phyloP scores from a whole-genome alignment of 2,888 invertebrate genomes.

The Dynastes tityus region DNA sequence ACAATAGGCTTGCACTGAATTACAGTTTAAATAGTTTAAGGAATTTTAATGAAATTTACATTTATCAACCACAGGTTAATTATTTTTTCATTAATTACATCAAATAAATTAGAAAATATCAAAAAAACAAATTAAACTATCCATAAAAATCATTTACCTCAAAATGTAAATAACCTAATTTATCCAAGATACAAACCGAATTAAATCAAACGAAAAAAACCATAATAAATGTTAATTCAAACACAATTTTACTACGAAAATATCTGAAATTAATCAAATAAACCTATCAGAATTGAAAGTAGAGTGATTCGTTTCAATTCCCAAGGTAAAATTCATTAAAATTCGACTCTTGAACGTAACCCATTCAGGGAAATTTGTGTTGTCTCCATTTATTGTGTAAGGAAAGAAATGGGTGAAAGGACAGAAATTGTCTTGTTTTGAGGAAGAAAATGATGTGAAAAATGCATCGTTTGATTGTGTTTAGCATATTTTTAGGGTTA shows the following conservation, averaged over 20 bases:
- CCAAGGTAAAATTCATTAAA: not conserved
- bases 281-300: not conserved
- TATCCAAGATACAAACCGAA: not conserved
- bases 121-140: no score
- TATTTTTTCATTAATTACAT: no score
- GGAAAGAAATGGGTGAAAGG: slow-evolving; percentile 19
- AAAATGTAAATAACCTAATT: not conserved
- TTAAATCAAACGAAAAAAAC: not conserved
- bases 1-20: no score
- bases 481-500: slow-evolving; percentile 45
- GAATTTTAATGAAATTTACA: no score
- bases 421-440: slow-evolving; percentile 44
- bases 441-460: slow-evolving; percentile 42
- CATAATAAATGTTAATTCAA: slow-evolving; percentile 2
- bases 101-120: no score
- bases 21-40: no score
- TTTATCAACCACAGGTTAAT: no score
- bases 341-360: not conserved
- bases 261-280: not conserved
- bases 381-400: not conserved
- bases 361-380: not conserved
- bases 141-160: no score
- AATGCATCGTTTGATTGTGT: slow-evolving; percentile 35
- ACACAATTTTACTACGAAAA: not conserved
- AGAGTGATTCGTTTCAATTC: not conserved